Evolutionary conservation across 2,888 invertebrate genomes (phyloP).

Genomic region (Oscheius sp.): DNA sequence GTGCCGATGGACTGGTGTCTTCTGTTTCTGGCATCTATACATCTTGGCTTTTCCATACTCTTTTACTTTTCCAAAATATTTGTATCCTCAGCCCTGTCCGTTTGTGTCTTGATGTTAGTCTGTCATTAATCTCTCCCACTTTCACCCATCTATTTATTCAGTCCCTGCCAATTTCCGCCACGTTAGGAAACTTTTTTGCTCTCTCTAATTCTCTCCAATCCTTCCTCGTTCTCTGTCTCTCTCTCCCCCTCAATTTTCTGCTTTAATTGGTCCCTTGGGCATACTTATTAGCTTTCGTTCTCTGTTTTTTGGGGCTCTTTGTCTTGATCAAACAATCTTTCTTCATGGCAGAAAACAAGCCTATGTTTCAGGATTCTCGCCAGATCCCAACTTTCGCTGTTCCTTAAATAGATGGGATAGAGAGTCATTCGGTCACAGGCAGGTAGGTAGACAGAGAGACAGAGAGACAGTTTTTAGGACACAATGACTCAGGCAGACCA

Average conservation of each 20-base stretch:
- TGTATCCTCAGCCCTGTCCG: too few species aligned
- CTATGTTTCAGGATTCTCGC: not conserved
- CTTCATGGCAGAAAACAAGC: not conserved
- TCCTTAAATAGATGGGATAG: constrained; percentile 22
- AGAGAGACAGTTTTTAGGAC: not conserved
- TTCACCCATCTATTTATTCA: too few species aligned
- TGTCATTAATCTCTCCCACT: too few species aligned
- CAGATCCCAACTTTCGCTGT: not conserved
- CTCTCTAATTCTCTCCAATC: not conserved
- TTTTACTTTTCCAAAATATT: too few species aligned
- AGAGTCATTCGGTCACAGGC: not conserved
- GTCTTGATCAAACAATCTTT: not conserved
- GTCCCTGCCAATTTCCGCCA: too few species aligned
- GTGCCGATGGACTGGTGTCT: too few species aligned
- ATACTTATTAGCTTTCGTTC: not conserved
- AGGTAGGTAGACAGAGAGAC: constrained; percentile 1
- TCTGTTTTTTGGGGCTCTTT: not conserved
- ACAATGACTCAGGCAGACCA: constrained; percentile 3
- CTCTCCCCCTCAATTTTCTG: not conserved
- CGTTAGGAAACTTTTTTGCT: not conserved
- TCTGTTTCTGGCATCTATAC: too few species aligned
- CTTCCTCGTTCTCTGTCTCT: not conserved
- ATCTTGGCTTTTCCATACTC: too few species aligned
- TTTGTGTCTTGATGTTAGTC: too few species aligned
- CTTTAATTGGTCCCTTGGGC: not conserved